Evolutionary conservation across 2,888 invertebrate genomes (phyloP).

Genomic region (Drosophila sordidula): DNA sequence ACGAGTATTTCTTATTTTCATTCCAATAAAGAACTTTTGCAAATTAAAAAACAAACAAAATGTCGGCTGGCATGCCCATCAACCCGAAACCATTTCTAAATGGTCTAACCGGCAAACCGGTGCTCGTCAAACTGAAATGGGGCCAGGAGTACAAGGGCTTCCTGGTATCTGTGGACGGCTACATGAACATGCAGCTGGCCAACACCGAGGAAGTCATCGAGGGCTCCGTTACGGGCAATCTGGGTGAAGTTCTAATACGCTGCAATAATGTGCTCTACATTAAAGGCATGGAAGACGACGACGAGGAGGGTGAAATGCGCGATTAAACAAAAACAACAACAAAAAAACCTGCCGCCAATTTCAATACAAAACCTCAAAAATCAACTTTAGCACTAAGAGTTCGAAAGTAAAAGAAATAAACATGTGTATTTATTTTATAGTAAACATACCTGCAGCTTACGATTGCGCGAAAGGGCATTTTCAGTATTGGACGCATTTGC

Average conservation of each 20-base stretch:
- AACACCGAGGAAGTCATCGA: slow-evolving; percentile 99
- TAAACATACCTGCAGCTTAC: slow-evolving; percentile 80
- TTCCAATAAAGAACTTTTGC: slow-evolving; percentile 32
- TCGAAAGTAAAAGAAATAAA: slow-evolving; percentile 56
- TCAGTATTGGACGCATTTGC: slow-evolving; percentile 89
- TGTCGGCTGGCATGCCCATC: slow-evolving; percentile 95
- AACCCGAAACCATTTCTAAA: slow-evolving; percentile 99
- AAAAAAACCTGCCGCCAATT: slow-evolving; percentile 11
- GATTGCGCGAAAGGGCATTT: slow-evolving; percentile 87
- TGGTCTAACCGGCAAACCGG: slow-evolving; percentile 98
- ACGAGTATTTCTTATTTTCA: slow-evolving; percentile 23
- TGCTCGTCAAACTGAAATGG: slow-evolving; percentile 99
- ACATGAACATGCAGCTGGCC: slow-evolving; percentile 99
- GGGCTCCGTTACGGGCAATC: slow-evolving; percentile 93
- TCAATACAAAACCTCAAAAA: slow-evolving; percentile 35
- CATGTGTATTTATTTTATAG: slow-evolving; percentile 56
- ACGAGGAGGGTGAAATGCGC: slow-evolving; percentile 98
- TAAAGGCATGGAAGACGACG: slow-evolving; percentile 97
- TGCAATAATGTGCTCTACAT: slow-evolving; percentile 99
- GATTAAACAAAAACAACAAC: slow-evolving; percentile 66
- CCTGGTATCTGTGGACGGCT: slow-evolving; percentile 98
- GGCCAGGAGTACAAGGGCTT: slow-evolving; percentile 99
- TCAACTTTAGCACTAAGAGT: slow-evolving; percentile 34
- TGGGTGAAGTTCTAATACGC: slow-evolving; percentile 98
- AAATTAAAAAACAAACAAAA: slow-evolving; percentile 56